A percentile compares a stretch with the other conserved stretches of the same genome.
phyloP scores from a whole-genome alignment of 2,888 invertebrate species.

The Tillus elongatus region DNA sequence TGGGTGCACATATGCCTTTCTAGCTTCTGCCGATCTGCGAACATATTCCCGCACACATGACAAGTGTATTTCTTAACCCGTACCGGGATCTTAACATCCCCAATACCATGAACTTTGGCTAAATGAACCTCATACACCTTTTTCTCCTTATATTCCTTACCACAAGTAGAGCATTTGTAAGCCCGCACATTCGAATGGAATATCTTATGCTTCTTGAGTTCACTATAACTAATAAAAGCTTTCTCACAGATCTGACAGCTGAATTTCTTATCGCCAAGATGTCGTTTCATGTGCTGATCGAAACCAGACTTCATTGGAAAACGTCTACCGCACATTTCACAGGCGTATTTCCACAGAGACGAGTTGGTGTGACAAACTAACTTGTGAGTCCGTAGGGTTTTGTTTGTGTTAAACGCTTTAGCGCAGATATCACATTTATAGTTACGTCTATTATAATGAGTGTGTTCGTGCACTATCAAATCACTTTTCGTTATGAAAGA shows the following conservation, averaged over 20 bases:
- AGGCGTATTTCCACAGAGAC: slow-evolving; percentile 30
- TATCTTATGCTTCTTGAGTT: slow-evolving; percentile 27
- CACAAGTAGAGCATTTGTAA: slow-evolving; percentile 44
- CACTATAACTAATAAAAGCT: slow-evolving; percentile 29
- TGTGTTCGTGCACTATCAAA: slow-evolving; percentile 29
- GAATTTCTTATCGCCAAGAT: slow-evolving; percentile 30
- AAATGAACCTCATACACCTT: slow-evolving; percentile 42
- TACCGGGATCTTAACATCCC: slow-evolving; percentile 32
- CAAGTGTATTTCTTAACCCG: slow-evolving; percentile 36
- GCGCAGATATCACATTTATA: slow-evolving; percentile 30
- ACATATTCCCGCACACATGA: slow-evolving; percentile 37
- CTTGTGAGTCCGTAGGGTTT: slow-evolving; percentile 24
- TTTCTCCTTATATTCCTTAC: slow-evolving; percentile 45
- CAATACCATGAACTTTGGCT: slow-evolving; percentile 41
- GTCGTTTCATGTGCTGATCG: slow-evolving; percentile 30
- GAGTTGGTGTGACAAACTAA: slow-evolving; percentile 30
- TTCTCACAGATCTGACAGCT: slow-evolving; percentile 29
- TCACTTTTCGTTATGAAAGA: slow-evolving; percentile 34
- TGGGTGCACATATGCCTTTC: slow-evolving; percentile 30
- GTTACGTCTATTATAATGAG: slow-evolving; percentile 28
- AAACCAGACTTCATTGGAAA: slow-evolving; percentile 33
- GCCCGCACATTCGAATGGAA: slow-evolving; percentile 30
- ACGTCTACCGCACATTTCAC: slow-evolving; percentile 27
- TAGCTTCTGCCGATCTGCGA: slow-evolving; percentile 28
- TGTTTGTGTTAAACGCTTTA: slow-evolving; percentile 31